Conservation (phyloP, 2,888 invertebrate genomes). For the Augochlorella aurata region DNA sequence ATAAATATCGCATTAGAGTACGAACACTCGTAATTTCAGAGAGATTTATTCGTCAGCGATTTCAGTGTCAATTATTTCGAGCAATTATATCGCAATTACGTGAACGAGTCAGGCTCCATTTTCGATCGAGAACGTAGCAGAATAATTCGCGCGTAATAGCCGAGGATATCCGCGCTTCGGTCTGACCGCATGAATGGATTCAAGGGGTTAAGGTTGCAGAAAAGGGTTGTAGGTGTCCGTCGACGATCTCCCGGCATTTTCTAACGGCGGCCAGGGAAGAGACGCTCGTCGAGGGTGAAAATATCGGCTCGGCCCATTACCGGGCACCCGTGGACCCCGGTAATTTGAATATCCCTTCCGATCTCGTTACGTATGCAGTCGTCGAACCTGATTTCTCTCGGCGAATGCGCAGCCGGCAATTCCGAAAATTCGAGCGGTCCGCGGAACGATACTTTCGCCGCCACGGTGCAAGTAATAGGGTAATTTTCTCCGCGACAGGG, state of each 20-base stretch:
- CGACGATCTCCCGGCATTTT: neutral
- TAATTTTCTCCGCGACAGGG: slow-evolving; percentile 4
- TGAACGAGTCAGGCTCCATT: no score
- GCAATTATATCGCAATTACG: no score
- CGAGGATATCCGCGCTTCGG: neutral
- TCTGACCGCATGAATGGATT: neutral
- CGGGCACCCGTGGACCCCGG: slow-evolving; percentile 21
- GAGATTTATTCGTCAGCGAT: no score
- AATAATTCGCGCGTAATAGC: neutral
- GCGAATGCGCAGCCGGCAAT: slow-evolving; percentile 20
- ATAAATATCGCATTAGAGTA: no score
- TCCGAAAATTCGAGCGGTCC: slow-evolving; percentile 12
- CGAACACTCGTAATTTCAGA: no score
- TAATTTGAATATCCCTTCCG: slow-evolving; percentile 55
- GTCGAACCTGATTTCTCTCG: slow-evolving; percentile 42
- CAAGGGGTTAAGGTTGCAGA: neutral
- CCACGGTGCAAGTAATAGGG: neutral
- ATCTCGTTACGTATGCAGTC: slow-evolving; percentile 45
- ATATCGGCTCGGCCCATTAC: slow-evolving; percentile 25
- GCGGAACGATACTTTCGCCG: slow-evolving; percentile 9
- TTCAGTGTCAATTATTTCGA: no score
- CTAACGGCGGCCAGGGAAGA: neutral
- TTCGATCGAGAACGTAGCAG: no score
- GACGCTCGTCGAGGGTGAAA: slow-evolving; percentile 2
- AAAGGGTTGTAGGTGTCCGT: slow-evolving; percentile 2